Percentiles rank a stretch among this genome's conserved stretches.
Evolutionary conservation across 2,113 vertebrate genomes (phyloP).

Genomic region (Peucedramus taeniatus): DNA sequence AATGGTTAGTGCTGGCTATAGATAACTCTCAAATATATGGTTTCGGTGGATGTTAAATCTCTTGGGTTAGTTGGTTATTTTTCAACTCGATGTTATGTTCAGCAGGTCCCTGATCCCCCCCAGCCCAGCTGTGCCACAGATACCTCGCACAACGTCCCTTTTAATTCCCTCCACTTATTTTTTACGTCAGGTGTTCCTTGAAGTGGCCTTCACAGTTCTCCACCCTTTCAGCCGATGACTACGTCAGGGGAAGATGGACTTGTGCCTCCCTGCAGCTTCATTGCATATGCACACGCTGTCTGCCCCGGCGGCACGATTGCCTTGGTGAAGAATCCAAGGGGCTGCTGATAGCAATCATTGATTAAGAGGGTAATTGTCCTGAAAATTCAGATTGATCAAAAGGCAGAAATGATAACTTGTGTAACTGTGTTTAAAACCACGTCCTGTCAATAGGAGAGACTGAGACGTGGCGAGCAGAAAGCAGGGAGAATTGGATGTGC

Average conservation of each 20-base stretch:
- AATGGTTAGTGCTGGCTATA: constrained; percentile 44
- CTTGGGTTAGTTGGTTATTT: constrained; percentile 37
- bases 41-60: constrained; percentile 36
- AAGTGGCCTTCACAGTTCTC: constrained; percentile 80
- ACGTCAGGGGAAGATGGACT: constrained; percentile 68
- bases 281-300: constrained; percentile 75
- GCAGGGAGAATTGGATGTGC: constrained; percentile 72
- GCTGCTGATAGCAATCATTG: constrained; percentile 81
- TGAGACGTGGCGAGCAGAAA: constrained; percentile 68
- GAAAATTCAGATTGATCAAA: constrained; percentile 84
- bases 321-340: constrained; percentile 73
- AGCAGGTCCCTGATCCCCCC: not conserved
- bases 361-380: constrained; percentile 84
- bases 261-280: constrained; percentile 69
- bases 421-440: constrained; percentile 80
- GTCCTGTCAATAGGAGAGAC: constrained; percentile 75
- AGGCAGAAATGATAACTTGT: constrained; percentile 82
- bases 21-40: constrained; percentile 47
- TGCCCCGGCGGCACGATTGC: constrained; percentile 71
- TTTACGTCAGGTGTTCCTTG: constrained; percentile 69
- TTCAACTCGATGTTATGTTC: not conserved
- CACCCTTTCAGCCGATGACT: constrained; percentile 54
- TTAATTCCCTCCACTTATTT: constrained; percentile 24
- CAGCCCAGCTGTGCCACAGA: not conserved
- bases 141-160: not conserved